Evolutionary conservation across 2,888 invertebrate species (phyloP), one percentile per base, ranked within the genome.

Genomic region (Mesopsocus fuscifrons): DNA sequence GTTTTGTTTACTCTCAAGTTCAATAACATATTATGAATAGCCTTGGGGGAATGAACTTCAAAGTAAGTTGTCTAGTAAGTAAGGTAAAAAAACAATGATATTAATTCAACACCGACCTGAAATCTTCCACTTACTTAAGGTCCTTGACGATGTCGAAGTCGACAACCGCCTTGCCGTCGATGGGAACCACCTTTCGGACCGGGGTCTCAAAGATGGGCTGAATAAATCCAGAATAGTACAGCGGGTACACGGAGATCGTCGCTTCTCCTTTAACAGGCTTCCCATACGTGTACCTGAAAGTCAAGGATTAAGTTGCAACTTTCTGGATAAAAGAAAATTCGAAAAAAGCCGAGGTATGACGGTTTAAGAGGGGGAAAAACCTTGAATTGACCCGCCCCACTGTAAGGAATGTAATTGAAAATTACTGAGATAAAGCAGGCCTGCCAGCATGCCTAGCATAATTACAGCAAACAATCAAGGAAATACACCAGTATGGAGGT

Each of bases 201-300:
- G 69, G 68, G 41, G 63, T 60, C 52, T 76, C 73, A 53, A 76
- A 80, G 40, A 83, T 77, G 1, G 83, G 83, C 57, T 84, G 84
- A 34, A 84, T 69, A 1, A 81, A 70, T 1, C 74, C 73, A 2
- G 85, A 82, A 59, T 74, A 80, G 54, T 80, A 78, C 13, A 79
- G 79, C 1, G 89, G 85, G 55, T 80, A 84, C 1, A 83, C 79
- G 3, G 84, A 81, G 42, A 92, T 66, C 0, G 83, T 82, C 1
- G 82, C 76, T 57, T 84, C 81, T 8, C 92, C 92, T 57, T 74
- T 76, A 0, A 92, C 87, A 41, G 84, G 77, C 53, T 82, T 75
- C 1, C 89, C 91, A 56, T 82, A 84, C 44, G 80, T 80, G 56
- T 88, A 85, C 51, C 84, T 84, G 51, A 41, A 48, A 43, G 38